Percentiles rank a stretch among this genome's conserved stretches.
Conservation (phyloP, 1,140 invertebrate species). For the Batillaria attramentaria region DNA sequence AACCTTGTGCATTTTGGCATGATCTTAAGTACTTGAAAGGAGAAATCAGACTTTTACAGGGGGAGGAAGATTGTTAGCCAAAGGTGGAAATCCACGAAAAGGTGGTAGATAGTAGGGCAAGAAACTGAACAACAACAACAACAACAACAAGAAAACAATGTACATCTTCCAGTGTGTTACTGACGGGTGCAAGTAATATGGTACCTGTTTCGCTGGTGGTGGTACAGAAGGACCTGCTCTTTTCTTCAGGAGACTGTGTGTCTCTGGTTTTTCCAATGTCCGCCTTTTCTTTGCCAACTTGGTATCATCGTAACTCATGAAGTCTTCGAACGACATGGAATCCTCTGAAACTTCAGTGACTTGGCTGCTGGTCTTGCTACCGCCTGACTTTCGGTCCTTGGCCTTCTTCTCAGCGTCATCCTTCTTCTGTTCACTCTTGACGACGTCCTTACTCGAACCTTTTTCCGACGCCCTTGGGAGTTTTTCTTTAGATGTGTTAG, state of each 20-base stretch:
- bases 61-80: no score
- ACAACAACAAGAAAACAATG: no score
- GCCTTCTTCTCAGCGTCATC: conserved; percentile 1
- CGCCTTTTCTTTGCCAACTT: conserved; percentile 30
- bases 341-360: conserved; percentile 21
- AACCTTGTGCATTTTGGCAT: no score
- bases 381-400: conserved; percentile 9
- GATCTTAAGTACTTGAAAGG: no score
- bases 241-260: not conserved
- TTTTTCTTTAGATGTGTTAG: no score
- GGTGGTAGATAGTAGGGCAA: no score
- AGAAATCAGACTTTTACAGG: no score
- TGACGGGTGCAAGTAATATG: no score
- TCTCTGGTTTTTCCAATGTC: not conserved
- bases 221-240: conserved; percentile 12
- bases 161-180: no score
- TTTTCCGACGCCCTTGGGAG: not conserved
- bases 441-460: not conserved
- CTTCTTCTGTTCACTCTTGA: not conserved
- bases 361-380: conserved; percentile 5
- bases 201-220: conserved; percentile 39
- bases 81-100: no score
- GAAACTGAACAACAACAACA: no score
- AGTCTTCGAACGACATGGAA: conserved; percentile 57
- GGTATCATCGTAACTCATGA: conserved; percentile 46